A percentile compares a stretch with the other conserved stretches of the same genome.
Conservation (phyloP, 2,888 invertebrate species). For the Eugnorisma glareosa region DNA sequence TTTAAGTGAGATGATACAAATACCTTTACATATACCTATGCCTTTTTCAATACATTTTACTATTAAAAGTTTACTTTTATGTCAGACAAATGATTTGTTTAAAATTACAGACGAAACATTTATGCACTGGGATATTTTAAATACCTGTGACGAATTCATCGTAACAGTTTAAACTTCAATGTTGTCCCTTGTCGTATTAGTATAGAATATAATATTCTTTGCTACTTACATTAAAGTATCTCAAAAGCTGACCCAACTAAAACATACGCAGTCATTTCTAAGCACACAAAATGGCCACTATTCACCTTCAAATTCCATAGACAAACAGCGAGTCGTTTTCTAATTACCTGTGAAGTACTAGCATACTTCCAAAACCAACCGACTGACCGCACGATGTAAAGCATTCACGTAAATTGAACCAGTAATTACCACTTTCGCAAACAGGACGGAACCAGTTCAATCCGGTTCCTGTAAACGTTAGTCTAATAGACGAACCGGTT, state of each 20-base stretch:
- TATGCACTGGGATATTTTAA: too few species aligned
- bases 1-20: too few species aligned
- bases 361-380: constrained; percentile 44
- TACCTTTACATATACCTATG: too few species aligned
- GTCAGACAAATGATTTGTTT: too few species aligned
- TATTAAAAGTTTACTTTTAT: too few species aligned
- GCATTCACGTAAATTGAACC: constrained; percentile 67
- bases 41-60: too few species aligned
- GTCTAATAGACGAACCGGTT: constrained; percentile 62
- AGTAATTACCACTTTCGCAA: constrained; percentile 74
- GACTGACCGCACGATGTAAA: constrained; percentile 55
- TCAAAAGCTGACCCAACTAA: background rate
- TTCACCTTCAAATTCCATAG: constrained; percentile 22
- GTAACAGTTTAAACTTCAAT: too few species aligned
- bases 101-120: too few species aligned
- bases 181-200: background rate
- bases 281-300: constrained; percentile 21
- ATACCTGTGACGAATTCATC: too few species aligned
- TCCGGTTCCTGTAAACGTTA: constrained; percentile 65
- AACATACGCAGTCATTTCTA: background rate
- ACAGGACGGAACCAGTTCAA: constrained; percentile 69
- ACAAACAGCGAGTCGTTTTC: constrained; percentile 21
- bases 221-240: background rate
- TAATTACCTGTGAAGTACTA: constrained; percentile 50
- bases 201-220: background rate